Conservation (phyloP, 2,113 vertebrate genomes). For the Hippocampus zosterae region DNA sequence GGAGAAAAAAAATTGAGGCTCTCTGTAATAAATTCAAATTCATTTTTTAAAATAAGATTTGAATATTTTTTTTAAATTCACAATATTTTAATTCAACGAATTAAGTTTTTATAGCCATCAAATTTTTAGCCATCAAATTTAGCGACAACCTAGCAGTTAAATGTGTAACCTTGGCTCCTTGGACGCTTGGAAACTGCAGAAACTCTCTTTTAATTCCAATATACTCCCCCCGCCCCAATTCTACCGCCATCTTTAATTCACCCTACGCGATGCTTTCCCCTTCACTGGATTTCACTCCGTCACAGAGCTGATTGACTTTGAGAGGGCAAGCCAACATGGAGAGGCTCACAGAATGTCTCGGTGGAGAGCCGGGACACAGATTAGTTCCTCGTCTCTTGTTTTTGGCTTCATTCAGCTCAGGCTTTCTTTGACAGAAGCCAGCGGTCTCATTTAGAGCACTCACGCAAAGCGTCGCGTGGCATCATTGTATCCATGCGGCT, state of each 20-base stretch:
- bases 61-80: too few relatives aligned
- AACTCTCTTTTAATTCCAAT: not conserved
- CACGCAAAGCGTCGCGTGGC: conserved; percentile 5
- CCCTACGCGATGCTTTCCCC: not conserved
- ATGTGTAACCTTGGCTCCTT: not conserved
- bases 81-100: too few relatives aligned
- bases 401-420: conserved; percentile 3
- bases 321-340: conserved; percentile 25
- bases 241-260: not conserved
- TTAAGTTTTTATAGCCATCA: too few relatives aligned
- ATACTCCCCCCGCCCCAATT: not conserved
- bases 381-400: conserved; percentile 34
- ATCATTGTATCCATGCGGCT: conserved; percentile 13
- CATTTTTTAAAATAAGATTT: too few relatives aligned
- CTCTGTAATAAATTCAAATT: too few relatives aligned
- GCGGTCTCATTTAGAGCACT: conserved; percentile 32
- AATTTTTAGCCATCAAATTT: not conserved
- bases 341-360: conserved; percentile 23
- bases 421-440: conserved; percentile 19
- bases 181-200: not conserved
- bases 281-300: conserved; percentile 13
- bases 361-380: conserved; percentile 23
- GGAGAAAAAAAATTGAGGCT: too few relatives aligned
- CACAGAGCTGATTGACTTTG: conserved; percentile 44
- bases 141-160: not conserved